Conservation (phyloP, 2,113 vertebrate genomes). For the Marcusenius ussheri region DNA sequence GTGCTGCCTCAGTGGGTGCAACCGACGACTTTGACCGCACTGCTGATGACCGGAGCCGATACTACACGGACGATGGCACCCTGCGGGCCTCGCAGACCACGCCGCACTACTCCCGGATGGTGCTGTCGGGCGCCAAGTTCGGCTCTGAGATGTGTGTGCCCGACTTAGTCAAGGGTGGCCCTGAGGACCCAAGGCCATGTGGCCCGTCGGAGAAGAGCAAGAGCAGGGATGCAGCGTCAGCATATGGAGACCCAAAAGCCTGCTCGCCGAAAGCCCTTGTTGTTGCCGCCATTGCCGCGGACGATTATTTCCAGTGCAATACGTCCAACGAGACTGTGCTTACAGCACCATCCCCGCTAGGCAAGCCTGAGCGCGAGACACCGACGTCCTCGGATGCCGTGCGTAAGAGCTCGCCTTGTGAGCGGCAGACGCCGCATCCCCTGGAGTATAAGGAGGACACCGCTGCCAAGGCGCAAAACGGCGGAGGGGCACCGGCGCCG, state of each 20-base stretch:
- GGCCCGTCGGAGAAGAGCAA: conserved; percentile 76
- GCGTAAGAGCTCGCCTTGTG: conserved; percentile 67
- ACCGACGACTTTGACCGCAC: conserved; percentile 81
- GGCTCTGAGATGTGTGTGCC: conserved; percentile 72
- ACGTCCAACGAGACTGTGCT: conserved; percentile 78
- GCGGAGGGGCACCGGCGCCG: conserved; percentile 42
- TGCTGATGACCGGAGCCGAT: conserved; percentile 79
- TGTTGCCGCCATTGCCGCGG: conserved; percentile 41
- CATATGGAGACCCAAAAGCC: conserved; percentile 63
- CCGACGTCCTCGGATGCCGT: conserved; percentile 62
- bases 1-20: conserved; percentile 70
- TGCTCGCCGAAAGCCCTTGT: conserved; percentile 69
- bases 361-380: conserved; percentile 72
- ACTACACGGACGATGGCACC: conserved; percentile 84
- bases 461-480: conserved; percentile 54
- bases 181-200: conserved; percentile 63
- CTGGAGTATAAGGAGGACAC: conserved; percentile 75
- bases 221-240: conserved; percentile 70
- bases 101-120: conserved; percentile 71
- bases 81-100: conserved; percentile 76
- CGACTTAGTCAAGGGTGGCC: conserved; percentile 62
- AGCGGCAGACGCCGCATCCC: conserved; percentile 72
- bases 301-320: conserved; percentile 91
- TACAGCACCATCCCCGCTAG: conserved; percentile 69
- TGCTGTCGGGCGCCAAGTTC: conserved; percentile 67